A percentile compares a stretch with the other conserved stretches of the same genome.
These are phyloP conservation scores for Ciconia maguari DNA, from an alignment of 2,113 vertebrate genomes.

Conservation along the genomic window DNA sequence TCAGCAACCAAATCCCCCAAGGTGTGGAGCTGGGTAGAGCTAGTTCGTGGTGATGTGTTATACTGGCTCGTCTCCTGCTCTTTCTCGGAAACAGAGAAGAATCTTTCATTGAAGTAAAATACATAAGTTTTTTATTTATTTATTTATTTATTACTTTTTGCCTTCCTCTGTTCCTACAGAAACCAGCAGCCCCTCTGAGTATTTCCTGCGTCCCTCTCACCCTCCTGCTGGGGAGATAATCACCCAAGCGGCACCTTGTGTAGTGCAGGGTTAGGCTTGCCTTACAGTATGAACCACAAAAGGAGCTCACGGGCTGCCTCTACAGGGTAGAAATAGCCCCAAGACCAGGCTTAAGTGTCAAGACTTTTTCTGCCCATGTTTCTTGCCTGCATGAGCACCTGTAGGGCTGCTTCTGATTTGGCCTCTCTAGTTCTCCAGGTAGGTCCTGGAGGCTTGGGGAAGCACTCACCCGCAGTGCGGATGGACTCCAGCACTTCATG, in stretches of 20 bases:
- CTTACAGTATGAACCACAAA: background rate
- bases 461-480: rapidly evolving
- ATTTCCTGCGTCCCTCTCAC: background rate
- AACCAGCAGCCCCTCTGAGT: background rate
- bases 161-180: background rate
- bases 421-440: background rate
- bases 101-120: background rate
- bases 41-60: background rate
- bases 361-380: background rate
- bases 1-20: background rate
- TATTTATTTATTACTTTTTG: background rate
- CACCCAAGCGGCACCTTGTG: background rate
- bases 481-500: background rate
- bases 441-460: background rate
- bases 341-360: background rate
- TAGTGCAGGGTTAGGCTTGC: background rate
- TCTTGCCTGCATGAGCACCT: background rate
- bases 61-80: background rate
- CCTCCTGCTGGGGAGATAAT: background rate
- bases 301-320: background rate
- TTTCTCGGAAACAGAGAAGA: background rate
- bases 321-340: background rate
- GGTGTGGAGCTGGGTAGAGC: background rate
- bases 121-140: background rate
- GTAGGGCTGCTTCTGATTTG: background rate